These are phyloP conservation scores for Gymnopithys bicolor DNA, from an alignment of 2,797 vertebrate species.

Conservation along the genomic window DNA sequence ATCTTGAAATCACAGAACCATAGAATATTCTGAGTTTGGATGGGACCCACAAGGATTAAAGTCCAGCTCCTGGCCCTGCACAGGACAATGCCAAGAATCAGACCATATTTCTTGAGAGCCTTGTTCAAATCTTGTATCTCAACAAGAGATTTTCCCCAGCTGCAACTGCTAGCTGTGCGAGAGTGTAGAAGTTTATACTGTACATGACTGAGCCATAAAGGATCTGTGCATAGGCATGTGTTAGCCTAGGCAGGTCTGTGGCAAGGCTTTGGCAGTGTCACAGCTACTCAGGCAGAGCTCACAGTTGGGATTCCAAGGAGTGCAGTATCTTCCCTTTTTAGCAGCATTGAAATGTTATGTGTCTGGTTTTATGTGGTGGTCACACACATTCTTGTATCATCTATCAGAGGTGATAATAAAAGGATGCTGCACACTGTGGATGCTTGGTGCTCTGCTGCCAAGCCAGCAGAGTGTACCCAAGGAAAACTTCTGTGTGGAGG, in stretches of 20 bases:
- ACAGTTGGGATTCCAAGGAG: background rate
- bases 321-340: background rate
- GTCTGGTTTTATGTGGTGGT: background rate
- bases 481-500: background rate
- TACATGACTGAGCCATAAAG: background rate
- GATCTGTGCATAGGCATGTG: fast-evolving
- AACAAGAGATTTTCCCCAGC: background rate
- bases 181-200: background rate
- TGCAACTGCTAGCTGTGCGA: background rate
- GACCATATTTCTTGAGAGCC: background rate
- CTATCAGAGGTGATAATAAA: background rate
- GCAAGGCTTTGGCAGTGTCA: background rate
- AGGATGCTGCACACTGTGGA: fast-evolving
- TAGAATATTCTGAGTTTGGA: background rate
- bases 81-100: background rate
- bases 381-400: background rate
- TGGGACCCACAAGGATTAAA: background rate
- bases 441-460: background rate
- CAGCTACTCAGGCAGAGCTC: background rate
- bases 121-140: background rate
- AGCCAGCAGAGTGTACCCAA: fast-evolving
- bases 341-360: background rate
- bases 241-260: background rate
- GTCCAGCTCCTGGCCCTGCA: background rate
- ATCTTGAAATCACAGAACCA: background rate